These are phyloP conservation scores for Oophaga sylvatica DNA, from an alignment of 2,797 vertebrate genomes.

Conservation along the genomic window DNA sequence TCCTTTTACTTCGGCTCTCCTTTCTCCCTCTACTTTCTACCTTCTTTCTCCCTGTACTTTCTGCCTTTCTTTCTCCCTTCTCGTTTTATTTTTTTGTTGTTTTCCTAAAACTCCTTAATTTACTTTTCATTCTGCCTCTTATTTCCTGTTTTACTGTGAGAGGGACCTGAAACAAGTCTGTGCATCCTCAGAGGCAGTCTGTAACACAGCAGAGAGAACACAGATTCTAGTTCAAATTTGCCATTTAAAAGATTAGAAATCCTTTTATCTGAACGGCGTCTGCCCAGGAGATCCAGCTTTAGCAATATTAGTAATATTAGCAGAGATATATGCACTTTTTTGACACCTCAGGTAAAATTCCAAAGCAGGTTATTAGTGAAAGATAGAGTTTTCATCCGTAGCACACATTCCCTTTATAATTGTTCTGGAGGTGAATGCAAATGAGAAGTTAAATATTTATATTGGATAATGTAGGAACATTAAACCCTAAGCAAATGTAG, in stretches of 20 bases:
- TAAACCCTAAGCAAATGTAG: slow-evolving; percentile 51
- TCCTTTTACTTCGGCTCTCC: too few species aligned
- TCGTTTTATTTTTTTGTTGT: too few species aligned
- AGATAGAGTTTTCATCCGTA: slow-evolving; percentile 25
- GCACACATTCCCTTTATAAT: slow-evolving; percentile 42
- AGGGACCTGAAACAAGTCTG: not conserved
- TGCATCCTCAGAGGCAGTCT: not conserved
- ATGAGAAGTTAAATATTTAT: slow-evolving; percentile 56
- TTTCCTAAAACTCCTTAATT: not conserved
- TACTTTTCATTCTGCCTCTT: not conserved
- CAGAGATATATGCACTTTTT: not conserved
- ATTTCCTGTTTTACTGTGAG: not conserved
- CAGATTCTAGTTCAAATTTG: not conserved
- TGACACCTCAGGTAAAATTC: slow-evolving; percentile 32
- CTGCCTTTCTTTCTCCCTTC: too few species aligned
- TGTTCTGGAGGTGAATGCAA: slow-evolving; percentile 53
- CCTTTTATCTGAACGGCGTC: not conserved
- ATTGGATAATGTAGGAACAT: slow-evolving; percentile 39
- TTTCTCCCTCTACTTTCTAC: too few species aligned
- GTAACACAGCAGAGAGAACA: not conserved
- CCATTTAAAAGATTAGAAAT: not conserved
- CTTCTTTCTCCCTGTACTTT: too few species aligned
- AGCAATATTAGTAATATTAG: not conserved
- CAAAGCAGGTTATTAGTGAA: slow-evolving; percentile 38
- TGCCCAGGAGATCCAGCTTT: too few species aligned